These are phyloP conservation scores for Acronicta psi DNA, from an alignment of 2,888 invertebrate genomes.

Conservation along the genomic window DNA sequence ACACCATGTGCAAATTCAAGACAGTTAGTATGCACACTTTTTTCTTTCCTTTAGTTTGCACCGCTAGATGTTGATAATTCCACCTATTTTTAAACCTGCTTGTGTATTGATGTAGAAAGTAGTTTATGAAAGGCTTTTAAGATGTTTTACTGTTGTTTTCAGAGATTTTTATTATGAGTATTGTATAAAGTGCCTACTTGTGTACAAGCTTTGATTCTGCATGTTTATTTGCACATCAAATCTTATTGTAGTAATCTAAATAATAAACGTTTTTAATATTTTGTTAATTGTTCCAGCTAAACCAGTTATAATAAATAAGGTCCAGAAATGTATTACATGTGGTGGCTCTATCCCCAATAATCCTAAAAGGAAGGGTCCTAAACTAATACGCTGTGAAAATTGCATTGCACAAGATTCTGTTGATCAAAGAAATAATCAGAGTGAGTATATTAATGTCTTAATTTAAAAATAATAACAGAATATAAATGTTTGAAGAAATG, in stretches of 20 bases:
- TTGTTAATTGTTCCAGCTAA: slow-evolving; percentile 77
- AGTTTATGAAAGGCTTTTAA: background rate
- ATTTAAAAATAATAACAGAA: background rate
- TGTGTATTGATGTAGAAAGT: background rate
- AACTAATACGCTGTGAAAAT: slow-evolving; percentile 90
- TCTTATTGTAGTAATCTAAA: background rate
- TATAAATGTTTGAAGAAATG: background rate
- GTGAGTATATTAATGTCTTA: slow-evolving; percentile 63
- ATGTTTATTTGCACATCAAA: background rate
- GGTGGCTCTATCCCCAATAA: slow-evolving; percentile 87
- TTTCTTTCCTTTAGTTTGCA: slow-evolving; percentile 2
- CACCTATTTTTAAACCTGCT: background rate
- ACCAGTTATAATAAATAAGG: slow-evolving; percentile 86
- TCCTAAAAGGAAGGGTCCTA: slow-evolving; percentile 90
- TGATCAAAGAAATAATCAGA: slow-evolving; percentile 80
- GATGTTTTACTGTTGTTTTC: background rate
- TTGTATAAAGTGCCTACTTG: too few species aligned
- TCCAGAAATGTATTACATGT: slow-evolving; percentile 90
- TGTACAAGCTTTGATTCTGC: background rate
- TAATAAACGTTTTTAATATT: background rate
- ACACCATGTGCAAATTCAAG: slow-evolving; percentile 82
- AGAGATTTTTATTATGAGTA: too few species aligned
- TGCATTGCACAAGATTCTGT: slow-evolving; percentile 90
- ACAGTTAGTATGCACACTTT: slow-evolving; percentile 69
- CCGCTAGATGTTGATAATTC: too few species aligned